These are phyloP conservation scores for Spinibarbus caldwelli DNA, from an alignment of 2,797 vertebrate species.

Conservation along the genomic window DNA sequence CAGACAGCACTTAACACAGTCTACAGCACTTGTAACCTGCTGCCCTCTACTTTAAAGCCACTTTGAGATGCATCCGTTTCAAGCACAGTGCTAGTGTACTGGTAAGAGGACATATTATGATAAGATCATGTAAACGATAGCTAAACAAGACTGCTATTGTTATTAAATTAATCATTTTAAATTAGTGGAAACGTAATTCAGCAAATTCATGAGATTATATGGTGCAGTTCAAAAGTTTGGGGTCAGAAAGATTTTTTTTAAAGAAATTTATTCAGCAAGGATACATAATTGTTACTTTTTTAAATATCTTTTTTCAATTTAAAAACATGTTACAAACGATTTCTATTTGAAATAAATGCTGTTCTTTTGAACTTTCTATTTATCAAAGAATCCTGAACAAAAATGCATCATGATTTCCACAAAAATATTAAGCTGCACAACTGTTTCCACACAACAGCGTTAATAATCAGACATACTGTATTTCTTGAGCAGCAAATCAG, in stretches of 20 bases:
- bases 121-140: conserved; percentile 31
- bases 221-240: background rate
- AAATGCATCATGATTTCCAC: background rate
- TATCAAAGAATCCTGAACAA: too few species aligned
- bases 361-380: background rate
- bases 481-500: background rate
- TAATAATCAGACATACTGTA: background rate
- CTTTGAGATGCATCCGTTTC: conserved; percentile 57
- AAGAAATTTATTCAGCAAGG: background rate
- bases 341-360: background rate
- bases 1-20: conserved; percentile 82
- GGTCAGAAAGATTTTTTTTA: background rate
- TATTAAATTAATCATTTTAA: background rate
- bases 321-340: background rate
- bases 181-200: background rate
- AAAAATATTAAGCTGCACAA: background rate
- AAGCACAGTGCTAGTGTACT: conserved; percentile 35
- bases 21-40: conserved; percentile 68
- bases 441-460: background rate
- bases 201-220: background rate
- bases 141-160: background rate
- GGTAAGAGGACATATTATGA: conserved; percentile 38
- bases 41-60: conserved; percentile 68
- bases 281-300: background rate
- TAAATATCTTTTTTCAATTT: background rate